Base-by-base conservation (phyloP, 2,797 vertebrate species). In the Manis crassicaudata region DNA sequence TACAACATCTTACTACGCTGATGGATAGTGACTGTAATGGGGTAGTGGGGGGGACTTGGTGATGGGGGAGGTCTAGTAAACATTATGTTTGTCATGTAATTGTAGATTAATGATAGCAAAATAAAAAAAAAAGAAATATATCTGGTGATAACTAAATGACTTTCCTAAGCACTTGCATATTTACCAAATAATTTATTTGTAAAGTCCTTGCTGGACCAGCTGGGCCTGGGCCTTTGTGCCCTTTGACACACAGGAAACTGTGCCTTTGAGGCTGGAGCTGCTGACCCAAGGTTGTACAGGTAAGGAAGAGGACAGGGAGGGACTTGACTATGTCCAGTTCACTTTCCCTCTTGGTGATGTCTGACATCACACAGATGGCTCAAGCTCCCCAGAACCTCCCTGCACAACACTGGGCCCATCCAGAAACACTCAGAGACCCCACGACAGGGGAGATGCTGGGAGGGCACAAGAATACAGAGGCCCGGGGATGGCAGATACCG, bases 401-500 rank as follows among this genome's bases (percentile, higher is more conserved):
- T 50, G 25, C 11, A 12, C 6, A 25, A 70, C n/a, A 46, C 46
- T 10, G 25, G 21, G 46, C 14, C 29, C 29, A 37, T 40, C 63
- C 76, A 54, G 72, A 84, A 52, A 58, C 5, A 12, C 52, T 29
- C 84, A 46, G 91, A 92, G 43, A 52, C 32, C 65, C 54, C 25
- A 25, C 58, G 89, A 58, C 46, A 50, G 76, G 12, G 67, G 4
- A 21, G 17, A 23, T 2, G 29, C 37, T 13, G 16, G 58, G 54
- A 62, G 32, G 54, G n/a, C 3, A 14, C 0, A 16, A 32, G 20
- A n/a, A 32, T 6, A 9, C 27, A 84, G 14, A 92, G 52, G 88
- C 25, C 68, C 60, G 81, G 79, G 90, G 95, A 86, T 8, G 65
- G 96, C 52, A 2, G 56, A 13, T 93, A 77, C 95, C 67, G 3